Percentiles rank a stretch among this genome's conserved stretches.
These are phyloP conservation scores for Heliconius hewitsoni DNA, from an alignment of 1,140 invertebrate species.

Conservation along the genomic window DNA sequence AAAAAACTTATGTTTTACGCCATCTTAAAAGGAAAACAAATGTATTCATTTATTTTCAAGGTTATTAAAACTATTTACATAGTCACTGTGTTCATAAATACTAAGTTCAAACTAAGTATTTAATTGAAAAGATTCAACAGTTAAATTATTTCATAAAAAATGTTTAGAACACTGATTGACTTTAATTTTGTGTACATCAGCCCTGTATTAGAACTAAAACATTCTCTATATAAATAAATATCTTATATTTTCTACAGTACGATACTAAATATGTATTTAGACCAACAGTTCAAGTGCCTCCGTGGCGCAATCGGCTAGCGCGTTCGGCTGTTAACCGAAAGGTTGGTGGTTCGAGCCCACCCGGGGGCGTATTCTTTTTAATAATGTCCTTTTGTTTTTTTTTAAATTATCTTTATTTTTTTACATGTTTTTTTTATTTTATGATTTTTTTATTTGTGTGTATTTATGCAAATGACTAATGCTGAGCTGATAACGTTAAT, in stretches of 20 bases:
- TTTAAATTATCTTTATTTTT: background rate
- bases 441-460: background rate
- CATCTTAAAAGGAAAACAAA: background rate
- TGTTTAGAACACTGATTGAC: background rate
- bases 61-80: background rate
- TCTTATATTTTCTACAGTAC: background rate
- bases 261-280: background rate
- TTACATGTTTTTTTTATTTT: background rate
- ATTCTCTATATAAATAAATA: background rate
- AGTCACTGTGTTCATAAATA: background rate
- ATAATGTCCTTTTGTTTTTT: background rate
- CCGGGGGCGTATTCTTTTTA: background rate
- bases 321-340: conserved; percentile 14
- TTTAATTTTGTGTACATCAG: background rate
- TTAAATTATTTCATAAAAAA: no score
- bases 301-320: conserved; percentile 12
- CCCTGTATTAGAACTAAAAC: background rate
- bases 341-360: conserved; percentile 14
- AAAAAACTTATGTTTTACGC: background rate
- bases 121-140: no score
- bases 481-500: no score
- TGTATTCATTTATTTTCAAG: background rate
- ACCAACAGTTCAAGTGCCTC: background rate
- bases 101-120: no score
- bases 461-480: background rate